Conservation (phyloP, 2,888 invertebrate genomes). For the Pseudococcus viburni region DNA sequence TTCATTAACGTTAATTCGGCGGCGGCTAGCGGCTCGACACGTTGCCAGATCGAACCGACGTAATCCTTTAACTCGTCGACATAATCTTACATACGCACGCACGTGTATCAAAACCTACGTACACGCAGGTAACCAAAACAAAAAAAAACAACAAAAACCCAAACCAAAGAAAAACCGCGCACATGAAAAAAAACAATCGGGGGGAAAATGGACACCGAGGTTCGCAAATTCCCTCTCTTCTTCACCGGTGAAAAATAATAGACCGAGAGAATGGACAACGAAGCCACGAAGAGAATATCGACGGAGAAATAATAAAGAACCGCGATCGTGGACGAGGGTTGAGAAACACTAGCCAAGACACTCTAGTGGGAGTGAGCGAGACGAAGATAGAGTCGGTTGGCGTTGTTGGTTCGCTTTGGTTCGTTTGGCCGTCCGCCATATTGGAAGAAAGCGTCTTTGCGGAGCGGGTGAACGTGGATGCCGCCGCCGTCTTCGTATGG, state of each 20-base stretch:
- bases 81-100: neutral
- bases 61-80: neutral
- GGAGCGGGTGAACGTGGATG: slow-evolving; percentile 65
- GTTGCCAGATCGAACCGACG: slow-evolving; percentile 37
- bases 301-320: slow-evolving; percentile 26
- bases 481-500: slow-evolving; percentile 65
- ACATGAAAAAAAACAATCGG: slow-evolving; percentile 23
- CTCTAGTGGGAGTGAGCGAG: slow-evolving; percentile 64
- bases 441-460: slow-evolving; percentile 66
- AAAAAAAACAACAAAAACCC: slow-evolving; percentile 11
- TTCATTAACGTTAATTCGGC: slow-evolving; percentile 27
- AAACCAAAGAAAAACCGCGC: neutral
- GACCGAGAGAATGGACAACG: neutral
- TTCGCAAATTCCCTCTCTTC: slow-evolving; percentile 35
- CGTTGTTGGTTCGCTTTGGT: slow-evolving; percentile 65
- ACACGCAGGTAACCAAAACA: neutral
- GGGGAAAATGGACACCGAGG: slow-evolving; percentile 6
- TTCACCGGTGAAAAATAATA: neutral
- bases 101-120: neutral
- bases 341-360: slow-evolving; percentile 65
- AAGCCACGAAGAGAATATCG: neutral
- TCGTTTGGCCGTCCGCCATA: slow-evolving; percentile 65
- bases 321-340: slow-evolving; percentile 52
- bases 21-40: neutral
- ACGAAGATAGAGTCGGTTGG: slow-evolving; percentile 55